Evolutionary conservation across 2,888 invertebrate genomes (phyloP), one percentile per base, ranked within the genome.

Genomic region (Nomada hirtipes): DNA sequence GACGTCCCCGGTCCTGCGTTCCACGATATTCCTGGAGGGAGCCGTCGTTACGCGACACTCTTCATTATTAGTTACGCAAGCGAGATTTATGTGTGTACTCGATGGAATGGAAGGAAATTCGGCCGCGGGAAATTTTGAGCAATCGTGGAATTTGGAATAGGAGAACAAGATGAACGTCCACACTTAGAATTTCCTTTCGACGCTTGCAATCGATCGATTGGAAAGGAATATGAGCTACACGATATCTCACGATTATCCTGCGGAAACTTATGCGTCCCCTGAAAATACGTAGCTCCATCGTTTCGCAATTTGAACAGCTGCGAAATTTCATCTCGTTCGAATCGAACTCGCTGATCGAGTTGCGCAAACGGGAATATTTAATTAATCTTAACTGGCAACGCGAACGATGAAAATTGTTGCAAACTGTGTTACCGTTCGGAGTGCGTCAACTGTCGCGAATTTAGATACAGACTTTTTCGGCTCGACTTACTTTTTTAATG

Each of bases 351-450:
- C 52, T 4, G 9, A 44, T 79, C 63, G 50, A 36, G 50, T 50
- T 57, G 7, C 55, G 63, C 26, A 26, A 10, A 44, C 18, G 23
- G 57, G 69, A 57, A 4, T 36, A 68, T 79, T 79, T 79, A 79
- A 79, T 79, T 76, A 78, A 78, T 69, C 63, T 53, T 69, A 57
- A 53, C 42, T 63, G 15, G 55, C 18, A 13, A 52, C 9, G 23
- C 55, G 44, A 69, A 52, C 63, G 29, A 47, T 29, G 52, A 59
- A 53, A 70, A 59, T 57, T 59, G n/a, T 36, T 0, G 52, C 36
- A 15, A 42, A 44, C 29, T 42, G 29, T 57, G 55, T 55, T n/a
- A 50, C 2, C 15, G 47, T 47, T 15, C 13, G 15, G 15, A 13
- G 15, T 10, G 15, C 11, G 15, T 47, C 47, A 15, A 4, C 3